A percentile compares a stretch with the other conserved stretches of the same genome.
phyloP scores from a whole-genome alignment of 2,113 vertebrate genomes.

The Acanthisitta chloris region DNA sequence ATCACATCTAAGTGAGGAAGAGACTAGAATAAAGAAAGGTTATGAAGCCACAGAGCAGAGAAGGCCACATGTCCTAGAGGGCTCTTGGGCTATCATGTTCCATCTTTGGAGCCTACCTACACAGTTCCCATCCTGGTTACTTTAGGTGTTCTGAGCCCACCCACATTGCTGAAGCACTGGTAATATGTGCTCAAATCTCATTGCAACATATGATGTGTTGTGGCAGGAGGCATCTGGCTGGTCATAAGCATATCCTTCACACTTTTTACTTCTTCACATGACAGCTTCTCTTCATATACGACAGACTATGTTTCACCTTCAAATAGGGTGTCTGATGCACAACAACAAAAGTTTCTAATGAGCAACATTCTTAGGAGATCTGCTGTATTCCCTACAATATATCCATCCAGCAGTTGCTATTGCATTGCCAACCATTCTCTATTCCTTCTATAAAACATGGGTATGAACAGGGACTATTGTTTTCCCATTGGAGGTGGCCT shows the following conservation, averaged over 20 bases:
- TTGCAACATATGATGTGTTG: neutral
- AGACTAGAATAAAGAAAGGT: neutral
- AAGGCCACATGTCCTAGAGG: neutral
- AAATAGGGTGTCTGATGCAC: neutral
- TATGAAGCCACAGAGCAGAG: rapidly evolving
- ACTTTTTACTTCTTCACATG: neutral
- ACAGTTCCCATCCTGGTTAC: neutral
- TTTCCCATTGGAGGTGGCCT: neutral
- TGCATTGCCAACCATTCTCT: neutral
- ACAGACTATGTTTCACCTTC: neutral
- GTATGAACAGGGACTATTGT: neutral
- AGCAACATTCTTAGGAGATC: neutral
- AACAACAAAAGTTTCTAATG: neutral
- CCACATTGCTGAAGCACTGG: neutral
- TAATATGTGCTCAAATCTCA: neutral
- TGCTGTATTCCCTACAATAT: neutral
- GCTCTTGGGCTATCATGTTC: neutral
- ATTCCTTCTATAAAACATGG: neutral
- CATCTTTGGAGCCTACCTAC: neutral
- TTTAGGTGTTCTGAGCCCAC: neutral
- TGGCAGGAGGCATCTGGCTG: neutral
- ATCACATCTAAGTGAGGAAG: rapidly evolving
- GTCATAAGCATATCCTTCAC: neutral
- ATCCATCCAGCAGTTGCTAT: neutral
- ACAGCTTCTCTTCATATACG: neutral